phyloP scores from a whole-genome alignment of 1,140 invertebrate genomes.

The Drosophila melanica region DNA sequence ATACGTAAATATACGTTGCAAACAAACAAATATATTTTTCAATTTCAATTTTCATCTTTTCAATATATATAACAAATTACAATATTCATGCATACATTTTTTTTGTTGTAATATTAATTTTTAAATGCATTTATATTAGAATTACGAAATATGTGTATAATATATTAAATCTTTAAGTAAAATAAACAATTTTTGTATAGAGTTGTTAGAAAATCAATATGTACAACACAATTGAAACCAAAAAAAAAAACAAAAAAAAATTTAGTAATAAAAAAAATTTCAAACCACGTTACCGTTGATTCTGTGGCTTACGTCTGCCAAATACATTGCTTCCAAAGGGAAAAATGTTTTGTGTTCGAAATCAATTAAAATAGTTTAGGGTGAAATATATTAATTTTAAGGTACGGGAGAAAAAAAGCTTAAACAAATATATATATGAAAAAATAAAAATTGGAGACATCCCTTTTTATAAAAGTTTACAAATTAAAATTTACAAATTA shows the following conservation, averaged over 20 bases:
- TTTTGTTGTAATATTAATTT: conserved; percentile 38
- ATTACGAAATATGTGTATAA: conserved; percentile 13
- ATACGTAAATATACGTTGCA: conserved; percentile 15
- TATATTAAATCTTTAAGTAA: conserved; percentile 44
- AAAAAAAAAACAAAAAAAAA: conserved; percentile 62
- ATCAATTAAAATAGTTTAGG: no score
- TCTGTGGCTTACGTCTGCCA: no score
- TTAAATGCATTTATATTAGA: conserved; percentile 38
- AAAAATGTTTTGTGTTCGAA: no score
- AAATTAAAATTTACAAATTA: no score
- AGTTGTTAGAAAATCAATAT: conserved; percentile 74
- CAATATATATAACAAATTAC: conserved; percentile 13
- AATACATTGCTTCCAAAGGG: no score
- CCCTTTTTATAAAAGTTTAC: no score
- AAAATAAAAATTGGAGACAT: no score
- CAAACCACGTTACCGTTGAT: conserved; percentile 7
- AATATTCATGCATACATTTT: conserved; percentile 20
- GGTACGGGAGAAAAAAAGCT: no score
- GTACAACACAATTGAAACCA: conserved; percentile 62
- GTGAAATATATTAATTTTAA: no score
- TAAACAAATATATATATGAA: no score
- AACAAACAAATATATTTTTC: background rate
- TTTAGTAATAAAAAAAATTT: conserved; percentile 33
- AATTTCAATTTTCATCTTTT: conserved; percentile 10
- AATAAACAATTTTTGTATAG: conserved; percentile 69